phyloP scores from a whole-genome alignment of 2,113 vertebrate genomes.

The Pangasianodon hypophthalmus region DNA sequence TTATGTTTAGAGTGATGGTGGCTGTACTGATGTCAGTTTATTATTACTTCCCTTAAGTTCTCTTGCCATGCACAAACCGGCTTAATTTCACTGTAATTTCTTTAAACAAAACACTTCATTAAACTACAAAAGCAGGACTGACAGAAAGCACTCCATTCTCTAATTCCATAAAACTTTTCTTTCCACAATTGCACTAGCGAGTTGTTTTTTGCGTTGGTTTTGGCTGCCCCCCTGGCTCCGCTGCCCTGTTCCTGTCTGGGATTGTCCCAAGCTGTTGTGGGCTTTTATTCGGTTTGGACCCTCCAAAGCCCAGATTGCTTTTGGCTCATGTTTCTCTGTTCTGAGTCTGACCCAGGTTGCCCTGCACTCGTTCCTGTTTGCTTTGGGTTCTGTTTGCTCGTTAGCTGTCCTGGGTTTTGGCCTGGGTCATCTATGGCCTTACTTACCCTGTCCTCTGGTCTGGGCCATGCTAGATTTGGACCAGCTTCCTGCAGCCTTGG shows the following conservation, averaged over 20 bases:
- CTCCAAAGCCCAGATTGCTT: slow-evolving; percentile 24
- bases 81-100: slow-evolving; percentile 5
- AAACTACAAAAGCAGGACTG: slow-evolving; percentile 18
- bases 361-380: slow-evolving; percentile 20
- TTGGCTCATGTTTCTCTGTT: slow-evolving; percentile 28
- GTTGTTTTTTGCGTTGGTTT: slow-evolving; percentile 27
- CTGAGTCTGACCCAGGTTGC: slow-evolving; percentile 19
- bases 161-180: slow-evolving; percentile 25
- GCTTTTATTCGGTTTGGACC: slow-evolving; percentile 38
- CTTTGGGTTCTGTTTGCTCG: slow-evolving; percentile 18
- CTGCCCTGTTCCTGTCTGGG: slow-evolving; percentile 35
- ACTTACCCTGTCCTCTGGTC: slow-evolving; percentile 34
- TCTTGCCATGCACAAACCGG: neutral
- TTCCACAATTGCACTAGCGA: slow-evolving; percentile 27
- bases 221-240: slow-evolving; percentile 4
- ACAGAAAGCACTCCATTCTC: neutral
- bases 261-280: slow-evolving; percentile 32
- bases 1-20: slow-evolving; percentile 1
- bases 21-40: neutral
- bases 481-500: neutral
- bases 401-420: slow-evolving; percentile 46
- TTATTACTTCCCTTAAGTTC: neutral
- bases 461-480: slow-evolving; percentile 23
- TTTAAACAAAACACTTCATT: slow-evolving; percentile 35
- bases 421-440: slow-evolving; percentile 16